Evolutionary conservation across 1,140 invertebrate genomes (phyloP).

Genomic region (Zaprionus gabonicus): DNA sequence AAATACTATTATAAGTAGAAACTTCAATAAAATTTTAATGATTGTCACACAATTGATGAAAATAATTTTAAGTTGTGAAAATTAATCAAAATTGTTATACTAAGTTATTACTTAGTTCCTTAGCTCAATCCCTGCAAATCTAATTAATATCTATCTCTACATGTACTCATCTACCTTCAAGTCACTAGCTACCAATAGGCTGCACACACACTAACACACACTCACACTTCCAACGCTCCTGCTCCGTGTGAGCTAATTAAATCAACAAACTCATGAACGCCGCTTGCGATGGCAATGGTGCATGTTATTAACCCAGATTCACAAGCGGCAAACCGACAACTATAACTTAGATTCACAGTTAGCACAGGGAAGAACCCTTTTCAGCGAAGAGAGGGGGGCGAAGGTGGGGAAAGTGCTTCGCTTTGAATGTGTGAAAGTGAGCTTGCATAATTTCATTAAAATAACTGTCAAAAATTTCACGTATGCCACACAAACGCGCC

Average conservation of each 20-base stretch:
- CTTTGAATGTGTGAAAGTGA: constrained; percentile 72
- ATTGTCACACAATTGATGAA: too few relatives aligned
- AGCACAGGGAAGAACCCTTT: not conserved
- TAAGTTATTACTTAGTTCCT: too few relatives aligned
- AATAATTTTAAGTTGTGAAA: too few relatives aligned
- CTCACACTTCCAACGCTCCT: constrained; percentile 14
- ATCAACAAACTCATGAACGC: constrained; percentile 59
- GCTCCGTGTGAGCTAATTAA: constrained; percentile 57
- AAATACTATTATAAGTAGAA: too few relatives aligned
- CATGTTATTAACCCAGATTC: constrained; percentile 74
- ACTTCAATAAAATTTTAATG: too few relatives aligned
- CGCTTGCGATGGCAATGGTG: constrained; percentile 19
- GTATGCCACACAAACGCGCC: constrained; percentile 54
- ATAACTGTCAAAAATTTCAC: constrained; percentile 81
- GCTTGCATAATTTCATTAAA: constrained; percentile 82
- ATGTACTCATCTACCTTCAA: not conserved
- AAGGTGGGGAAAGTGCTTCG: not conserved
- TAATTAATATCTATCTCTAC: not conserved
- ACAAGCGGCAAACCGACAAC: constrained; percentile 7
- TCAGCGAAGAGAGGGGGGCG: not conserved
- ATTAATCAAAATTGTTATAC: too few relatives aligned
- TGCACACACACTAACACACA: not conserved
- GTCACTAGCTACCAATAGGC: not conserved
- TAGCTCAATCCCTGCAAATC: not conserved
- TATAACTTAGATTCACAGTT: constrained; percentile 29